phyloP scores from a whole-genome alignment of 2,888 invertebrate genomes.

The Apocheima hispidaria region DNA sequence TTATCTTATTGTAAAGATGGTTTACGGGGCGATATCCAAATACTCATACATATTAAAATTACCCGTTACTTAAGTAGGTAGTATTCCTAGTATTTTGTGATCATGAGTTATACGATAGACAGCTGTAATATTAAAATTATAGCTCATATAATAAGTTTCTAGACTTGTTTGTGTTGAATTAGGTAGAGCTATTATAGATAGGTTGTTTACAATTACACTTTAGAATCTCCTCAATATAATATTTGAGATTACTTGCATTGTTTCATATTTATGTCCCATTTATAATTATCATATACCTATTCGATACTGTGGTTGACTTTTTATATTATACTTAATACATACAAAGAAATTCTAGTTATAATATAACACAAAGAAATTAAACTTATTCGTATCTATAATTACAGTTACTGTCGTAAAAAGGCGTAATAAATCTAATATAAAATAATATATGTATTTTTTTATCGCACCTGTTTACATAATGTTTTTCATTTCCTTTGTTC shows the following conservation, averaged over 20 bases:
- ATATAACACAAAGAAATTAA: conserved; percentile 3
- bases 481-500: conserved; percentile 1
- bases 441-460: not conserved
- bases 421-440: no score
- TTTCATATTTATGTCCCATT: conserved; percentile 28
- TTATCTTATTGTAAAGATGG: no score
- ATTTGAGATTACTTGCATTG: conserved; percentile 24
- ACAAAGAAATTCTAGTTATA: not conserved
- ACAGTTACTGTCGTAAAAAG: not conserved
- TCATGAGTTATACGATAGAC: no score
- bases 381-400: not conserved
- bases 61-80: no score
- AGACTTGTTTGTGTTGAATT: not conserved
- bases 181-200: not conserved
- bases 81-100: no score
- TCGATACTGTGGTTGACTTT: conserved; percentile 10
- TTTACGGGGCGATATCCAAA: no score
- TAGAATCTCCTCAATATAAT: not conserved
- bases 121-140: not conserved
- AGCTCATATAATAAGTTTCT: not conserved
- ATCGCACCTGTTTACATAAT: not conserved
- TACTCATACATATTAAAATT: no score
- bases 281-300: conserved; percentile 3
- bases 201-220: conserved; percentile 14
- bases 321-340: conserved; percentile 1